These are phyloP conservation scores for Premnoplex brunnescens DNA, from an alignment of 2,797 vertebrate genomes.

Conservation along the genomic window DNA sequence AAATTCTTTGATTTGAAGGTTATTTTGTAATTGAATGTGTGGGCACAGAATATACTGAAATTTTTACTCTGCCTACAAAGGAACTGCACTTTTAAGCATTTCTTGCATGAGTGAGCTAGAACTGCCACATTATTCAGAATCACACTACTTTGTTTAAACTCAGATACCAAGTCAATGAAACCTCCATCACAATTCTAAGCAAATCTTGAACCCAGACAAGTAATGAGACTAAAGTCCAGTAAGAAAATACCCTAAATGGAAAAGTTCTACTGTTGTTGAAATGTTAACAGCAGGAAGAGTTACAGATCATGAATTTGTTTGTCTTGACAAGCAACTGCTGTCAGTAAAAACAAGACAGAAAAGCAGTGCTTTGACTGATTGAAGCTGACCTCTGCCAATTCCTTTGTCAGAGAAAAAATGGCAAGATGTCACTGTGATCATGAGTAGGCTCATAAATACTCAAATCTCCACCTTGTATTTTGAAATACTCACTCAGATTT, in stretches of 20 bases:
- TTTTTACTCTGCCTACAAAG: not conserved
- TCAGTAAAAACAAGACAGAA: not conserved
- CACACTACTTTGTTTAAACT: not conserved
- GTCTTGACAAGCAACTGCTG: not conserved
- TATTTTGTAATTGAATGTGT: not conserved
- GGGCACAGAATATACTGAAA: not conserved
- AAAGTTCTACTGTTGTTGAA: not conserved
- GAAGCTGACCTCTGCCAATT: not conserved
- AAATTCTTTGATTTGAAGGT: not conserved
- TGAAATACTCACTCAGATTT: not conserved
- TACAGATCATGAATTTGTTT: constrained; percentile 14
- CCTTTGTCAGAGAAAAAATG: not conserved
- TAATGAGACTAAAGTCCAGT: not conserved
- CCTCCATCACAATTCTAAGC: not conserved
- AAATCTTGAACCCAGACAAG: not conserved
- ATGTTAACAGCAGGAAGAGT: constrained; percentile 10
- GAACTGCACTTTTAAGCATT: not conserved
- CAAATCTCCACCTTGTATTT: not conserved
- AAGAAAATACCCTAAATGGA: not conserved
- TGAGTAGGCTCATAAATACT: not conserved
- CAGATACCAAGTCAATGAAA: not conserved
- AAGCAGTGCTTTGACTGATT: not conserved
- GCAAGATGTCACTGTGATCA: not conserved
- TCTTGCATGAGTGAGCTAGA: not conserved
- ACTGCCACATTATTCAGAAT: not conserved